These are phyloP conservation scores for Apantesis nais DNA, from an alignment of 2,888 invertebrate species.

Conservation along the genomic window DNA sequence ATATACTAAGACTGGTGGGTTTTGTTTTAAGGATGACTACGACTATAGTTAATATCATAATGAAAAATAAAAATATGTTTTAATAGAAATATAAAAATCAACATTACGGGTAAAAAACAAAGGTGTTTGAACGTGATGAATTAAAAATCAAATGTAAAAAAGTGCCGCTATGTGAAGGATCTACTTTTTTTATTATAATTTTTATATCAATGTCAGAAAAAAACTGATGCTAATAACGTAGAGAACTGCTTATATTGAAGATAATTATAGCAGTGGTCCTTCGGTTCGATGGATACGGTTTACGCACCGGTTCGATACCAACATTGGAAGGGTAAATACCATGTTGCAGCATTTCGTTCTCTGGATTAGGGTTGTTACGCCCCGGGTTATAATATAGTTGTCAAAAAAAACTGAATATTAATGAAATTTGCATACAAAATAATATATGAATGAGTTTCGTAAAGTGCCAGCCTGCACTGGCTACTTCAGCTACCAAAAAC, in stretches of 20 bases:
- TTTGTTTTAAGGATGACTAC: conserved; percentile 28
- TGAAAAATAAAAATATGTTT: background rate
- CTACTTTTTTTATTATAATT: conserved; percentile 58
- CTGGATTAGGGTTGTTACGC: conserved; percentile 37
- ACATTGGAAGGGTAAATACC: conserved; percentile 43
- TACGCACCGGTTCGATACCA: conserved; percentile 38
- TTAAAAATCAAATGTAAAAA: background rate
- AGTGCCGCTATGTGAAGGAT: background rate
- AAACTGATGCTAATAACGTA: conserved; percentile 60
- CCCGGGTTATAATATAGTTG: conserved; percentile 14
- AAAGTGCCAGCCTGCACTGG: background rate
- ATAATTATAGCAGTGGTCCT: conserved; percentile 65
- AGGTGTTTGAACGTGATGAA: too few species aligned
- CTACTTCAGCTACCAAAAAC: background rate
- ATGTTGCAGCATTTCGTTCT: conserved; percentile 35
- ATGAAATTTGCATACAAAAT: conserved; percentile 30
- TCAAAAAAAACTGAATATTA: conserved; percentile 26
- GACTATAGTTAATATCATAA: conserved; percentile 12
- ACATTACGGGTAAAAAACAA: too few species aligned
- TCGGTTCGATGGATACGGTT: conserved; percentile 60
- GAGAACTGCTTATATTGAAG: conserved; percentile 65
- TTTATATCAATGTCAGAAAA: conserved; percentile 58
- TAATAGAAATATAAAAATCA: background rate
- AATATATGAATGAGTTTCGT: conserved; percentile 15
- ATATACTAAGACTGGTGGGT: conserved; percentile 13